Conservation (phyloP, 2,888 invertebrate species). For the Drosophila picticornis region DNA sequence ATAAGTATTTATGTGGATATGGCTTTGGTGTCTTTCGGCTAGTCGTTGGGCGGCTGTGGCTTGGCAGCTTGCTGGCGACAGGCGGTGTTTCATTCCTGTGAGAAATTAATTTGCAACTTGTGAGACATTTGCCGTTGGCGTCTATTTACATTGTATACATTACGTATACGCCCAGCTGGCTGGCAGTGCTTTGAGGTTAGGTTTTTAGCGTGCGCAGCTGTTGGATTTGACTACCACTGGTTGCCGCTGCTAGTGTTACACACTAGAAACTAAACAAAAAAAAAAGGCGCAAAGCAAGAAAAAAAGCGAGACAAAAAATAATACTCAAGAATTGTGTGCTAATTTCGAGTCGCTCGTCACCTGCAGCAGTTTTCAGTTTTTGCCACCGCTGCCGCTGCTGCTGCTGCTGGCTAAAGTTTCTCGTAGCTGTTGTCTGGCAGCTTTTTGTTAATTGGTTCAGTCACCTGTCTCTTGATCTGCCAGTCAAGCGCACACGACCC, state of each 20-base stretch:
- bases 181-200: conserved; percentile 51
- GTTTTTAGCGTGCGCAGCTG: conserved; percentile 68
- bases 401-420: conserved; percentile 55
- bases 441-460: conserved; percentile 83
- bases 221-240: conserved; percentile 3
- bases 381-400: conserved; percentile 35
- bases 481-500: conserved; percentile 79
- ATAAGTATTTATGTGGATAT: conserved; percentile 6
- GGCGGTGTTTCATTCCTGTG: conserved; percentile 68
- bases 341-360: conserved; percentile 76
- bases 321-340: conserved; percentile 67
- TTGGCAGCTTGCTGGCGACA: conserved; percentile 42
- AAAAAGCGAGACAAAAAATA: conserved; percentile 12
- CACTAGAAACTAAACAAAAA: conserved; percentile 22
- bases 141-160: conserved; percentile 80
- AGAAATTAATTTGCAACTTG: conserved; percentile 84
- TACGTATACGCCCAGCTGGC: conserved; percentile 67
- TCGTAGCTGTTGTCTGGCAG: conserved; percentile 52
- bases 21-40: conserved; percentile 18
- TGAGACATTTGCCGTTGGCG: conserved; percentile 80
- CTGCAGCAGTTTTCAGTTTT: conserved; percentile 73
- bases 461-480: conserved; percentile 83
- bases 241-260: conserved; percentile 18
- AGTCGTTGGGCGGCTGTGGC: conserved; percentile 20
- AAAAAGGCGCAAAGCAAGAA: not conserved